Percentiles rank a stretch among this genome's conserved stretches.
Conservation (phyloP, 2,888 invertebrate genomes). For the Gibbula magus region DNA sequence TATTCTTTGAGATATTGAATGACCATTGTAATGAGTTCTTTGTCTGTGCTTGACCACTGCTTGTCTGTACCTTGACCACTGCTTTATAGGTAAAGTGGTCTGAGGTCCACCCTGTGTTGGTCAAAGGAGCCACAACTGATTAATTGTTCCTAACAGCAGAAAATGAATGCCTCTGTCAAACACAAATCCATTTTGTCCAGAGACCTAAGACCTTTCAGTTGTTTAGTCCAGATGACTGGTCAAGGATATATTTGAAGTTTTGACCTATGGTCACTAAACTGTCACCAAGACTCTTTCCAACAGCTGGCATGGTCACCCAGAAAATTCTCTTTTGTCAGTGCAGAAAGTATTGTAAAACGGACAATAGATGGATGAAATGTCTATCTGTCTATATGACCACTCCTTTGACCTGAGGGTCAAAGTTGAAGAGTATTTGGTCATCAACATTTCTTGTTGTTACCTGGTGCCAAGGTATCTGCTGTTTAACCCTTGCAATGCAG, state of each 20-base stretch:
- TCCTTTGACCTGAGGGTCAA: too few relatives aligned
- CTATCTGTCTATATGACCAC: too few relatives aligned
- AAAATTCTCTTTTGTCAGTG: background rate
- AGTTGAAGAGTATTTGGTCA: too few relatives aligned
- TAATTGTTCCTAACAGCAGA: background rate
- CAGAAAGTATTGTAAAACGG: too few relatives aligned
- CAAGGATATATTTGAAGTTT: conserved; percentile 1
- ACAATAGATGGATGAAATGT: too few relatives aligned
- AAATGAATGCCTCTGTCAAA: conserved; percentile 8
- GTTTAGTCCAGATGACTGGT: background rate
- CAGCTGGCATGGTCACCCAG: background rate
- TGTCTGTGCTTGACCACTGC: too few relatives aligned
- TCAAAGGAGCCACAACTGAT: background rate
- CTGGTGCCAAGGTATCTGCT: too few relatives aligned
- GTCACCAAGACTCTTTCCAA: background rate
- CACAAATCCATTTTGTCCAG: conserved; percentile 10
- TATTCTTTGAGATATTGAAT: background rate
- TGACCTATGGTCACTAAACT: background rate
- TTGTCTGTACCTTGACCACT: background rate
- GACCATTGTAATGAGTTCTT: conserved; percentile 3
- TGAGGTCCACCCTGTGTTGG: background rate
- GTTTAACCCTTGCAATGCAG: too few relatives aligned
- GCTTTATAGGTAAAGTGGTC: background rate
- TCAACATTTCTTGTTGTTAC: too few relatives aligned
- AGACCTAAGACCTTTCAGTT: background rate